Conservation (phyloP, 2,113 vertebrate species). For the Rhombomys opimus region DNA sequence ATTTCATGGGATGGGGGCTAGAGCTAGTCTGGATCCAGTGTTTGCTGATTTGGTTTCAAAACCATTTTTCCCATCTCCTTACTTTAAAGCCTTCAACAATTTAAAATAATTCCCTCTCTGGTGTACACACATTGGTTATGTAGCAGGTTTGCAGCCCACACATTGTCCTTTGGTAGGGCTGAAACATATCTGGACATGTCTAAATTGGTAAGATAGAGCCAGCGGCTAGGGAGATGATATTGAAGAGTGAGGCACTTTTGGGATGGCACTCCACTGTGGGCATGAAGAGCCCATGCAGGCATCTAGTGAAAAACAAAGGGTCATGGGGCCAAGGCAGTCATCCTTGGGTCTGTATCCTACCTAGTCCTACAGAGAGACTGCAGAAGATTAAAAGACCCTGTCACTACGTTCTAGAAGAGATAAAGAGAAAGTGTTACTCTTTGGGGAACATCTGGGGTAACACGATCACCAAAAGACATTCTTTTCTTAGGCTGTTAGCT, state of each 20-base stretch:
- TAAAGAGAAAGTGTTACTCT: not conserved
- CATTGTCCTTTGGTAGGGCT: not conserved
- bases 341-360: not conserved
- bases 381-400: not conserved
- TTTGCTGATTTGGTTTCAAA: not conserved
- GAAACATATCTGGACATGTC: not conserved
- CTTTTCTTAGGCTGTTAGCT: accelerated
- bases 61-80: not conserved
- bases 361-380: not conserved
- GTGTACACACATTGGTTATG: not conserved
- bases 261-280: not conserved
- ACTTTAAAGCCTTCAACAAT: not conserved
- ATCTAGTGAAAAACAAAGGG: not conserved
- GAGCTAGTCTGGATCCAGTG: not conserved
- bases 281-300: not conserved
- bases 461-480: not conserved
- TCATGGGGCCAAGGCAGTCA: not conserved
- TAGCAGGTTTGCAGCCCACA: not conserved
- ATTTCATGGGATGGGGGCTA: not conserved
- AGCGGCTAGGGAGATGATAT: not conserved
- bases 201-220: not conserved
- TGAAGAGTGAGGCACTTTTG: not conserved
- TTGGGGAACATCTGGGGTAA: not conserved
- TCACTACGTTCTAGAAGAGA: not conserved
- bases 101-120: not conserved